These are phyloP conservation scores for Elachura formosa DNA, from an alignment of 2,113 vertebrate genomes.

Conservation along the genomic window DNA sequence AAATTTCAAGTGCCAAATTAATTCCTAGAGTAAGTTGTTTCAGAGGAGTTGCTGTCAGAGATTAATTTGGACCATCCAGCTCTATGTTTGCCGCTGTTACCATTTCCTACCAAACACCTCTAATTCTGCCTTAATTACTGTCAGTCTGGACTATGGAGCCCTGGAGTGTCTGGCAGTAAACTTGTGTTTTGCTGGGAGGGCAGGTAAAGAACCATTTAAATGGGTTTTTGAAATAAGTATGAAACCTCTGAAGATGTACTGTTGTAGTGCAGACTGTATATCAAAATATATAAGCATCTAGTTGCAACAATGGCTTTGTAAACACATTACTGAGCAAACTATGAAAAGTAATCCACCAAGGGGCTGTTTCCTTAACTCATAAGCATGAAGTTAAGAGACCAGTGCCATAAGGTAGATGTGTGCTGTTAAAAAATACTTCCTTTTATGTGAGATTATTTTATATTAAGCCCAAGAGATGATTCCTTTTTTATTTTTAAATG, in stretches of 20 bases:
- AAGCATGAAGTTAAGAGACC: slow-evolving; percentile 63
- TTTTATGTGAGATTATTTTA: slow-evolving; percentile 49
- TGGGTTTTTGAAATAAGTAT: slow-evolving; percentile 60
- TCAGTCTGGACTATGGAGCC: slow-evolving; percentile 39
- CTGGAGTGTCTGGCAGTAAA: slow-evolving; percentile 48
- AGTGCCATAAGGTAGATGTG: slow-evolving; percentile 61
- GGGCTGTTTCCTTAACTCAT: slow-evolving; percentile 64
- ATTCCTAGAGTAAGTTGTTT: not conserved
- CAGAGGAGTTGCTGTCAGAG: slow-evolving; percentile 1
- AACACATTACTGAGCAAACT: slow-evolving; percentile 70
- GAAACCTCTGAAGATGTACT: slow-evolving; percentile 69
- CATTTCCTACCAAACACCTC: slow-evolving; percentile 7
- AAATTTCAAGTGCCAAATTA: not conserved
- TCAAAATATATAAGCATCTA: slow-evolving; percentile 69
- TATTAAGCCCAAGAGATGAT: slow-evolving; percentile 13
- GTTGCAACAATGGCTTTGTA: slow-evolving; percentile 67
- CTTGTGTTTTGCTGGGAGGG: slow-evolving; percentile 42
- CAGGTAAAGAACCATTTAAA: slow-evolving; percentile 70
- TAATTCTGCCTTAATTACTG: slow-evolving; percentile 59
- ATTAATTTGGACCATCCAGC: not conserved
- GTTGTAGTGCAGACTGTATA: slow-evolving; percentile 48
- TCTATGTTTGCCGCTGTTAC: not conserved
- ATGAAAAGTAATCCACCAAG: slow-evolving; percentile 73
- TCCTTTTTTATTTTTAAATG: slow-evolving; percentile 15
- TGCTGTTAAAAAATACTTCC: slow-evolving; percentile 64